Evolutionary conservation across 2,888 invertebrate genomes (phyloP).

Genomic region (Parnassius apollo): DNA sequence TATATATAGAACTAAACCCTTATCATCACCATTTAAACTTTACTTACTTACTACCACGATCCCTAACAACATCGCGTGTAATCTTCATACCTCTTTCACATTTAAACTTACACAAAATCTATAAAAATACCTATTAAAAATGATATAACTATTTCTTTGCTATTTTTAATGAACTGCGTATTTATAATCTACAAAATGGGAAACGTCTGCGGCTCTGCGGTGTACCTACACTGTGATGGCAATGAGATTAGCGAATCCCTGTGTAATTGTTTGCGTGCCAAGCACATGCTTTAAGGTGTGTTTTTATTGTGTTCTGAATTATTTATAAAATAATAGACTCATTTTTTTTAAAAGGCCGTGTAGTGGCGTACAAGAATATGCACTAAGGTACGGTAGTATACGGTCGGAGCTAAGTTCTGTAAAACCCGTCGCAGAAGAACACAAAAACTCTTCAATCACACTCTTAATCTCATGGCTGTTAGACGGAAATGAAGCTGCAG

Average conservation of each 20-base stretch:
- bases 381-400: no score
- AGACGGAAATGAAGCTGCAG: no score
- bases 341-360: no score
- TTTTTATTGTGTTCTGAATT: not conserved
- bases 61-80: not conserved
- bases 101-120: not conserved
- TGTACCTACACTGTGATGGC: not conserved
- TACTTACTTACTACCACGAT: no score
- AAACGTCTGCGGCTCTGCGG: not conserved
- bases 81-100: not conserved
- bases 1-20: no score
- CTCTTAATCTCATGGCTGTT: no score
- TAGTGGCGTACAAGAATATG: no score
- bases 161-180: not conserved
- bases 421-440: no score
- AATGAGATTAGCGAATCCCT: slow-evolving; percentile 3
- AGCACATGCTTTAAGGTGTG: slow-evolving; percentile 8
- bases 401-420: no score
- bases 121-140: not conserved
- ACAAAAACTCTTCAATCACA: no score
- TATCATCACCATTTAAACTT: no score
- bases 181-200: not conserved
- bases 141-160: not conserved
- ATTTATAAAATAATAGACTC: no score
- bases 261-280: slow-evolving; percentile 2